Base-by-base conservation (phyloP, 1,140 invertebrate genomes). In the Cryptotermes secundus region DNA sequence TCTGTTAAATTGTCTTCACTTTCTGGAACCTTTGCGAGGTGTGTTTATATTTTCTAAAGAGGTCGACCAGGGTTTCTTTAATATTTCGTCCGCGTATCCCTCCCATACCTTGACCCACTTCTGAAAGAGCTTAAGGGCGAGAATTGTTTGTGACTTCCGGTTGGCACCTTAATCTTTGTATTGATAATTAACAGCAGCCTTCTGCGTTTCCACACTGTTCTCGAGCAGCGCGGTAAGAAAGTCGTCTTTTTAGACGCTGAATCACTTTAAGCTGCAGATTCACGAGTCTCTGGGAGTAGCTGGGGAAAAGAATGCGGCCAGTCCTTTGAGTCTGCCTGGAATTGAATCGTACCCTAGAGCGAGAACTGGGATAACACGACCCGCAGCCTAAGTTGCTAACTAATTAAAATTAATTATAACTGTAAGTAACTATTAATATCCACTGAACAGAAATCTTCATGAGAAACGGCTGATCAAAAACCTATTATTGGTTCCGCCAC, bases 61-160 rank as follows among this genome's bases (percentile, higher is more conserved):
- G 59, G 59, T 72, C 59, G 26, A 9, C n/a, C n/a, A 31, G 59
- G 59, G 3, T 72, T 26, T 72, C 4, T 31, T 72, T 72, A 31
- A 72, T 31, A 72, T 31, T 31, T 26, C 59, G 14, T 72, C 59
- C n/a, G 26, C 26, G 31, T 31, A 72, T 72, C 59, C 59, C 59
- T 72, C 59, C n/a, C 59, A 72, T 72, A 31, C 59, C 59, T n/a
- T 72, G 59, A 72, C 59, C 59, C 26, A 72, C 59, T 72, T 72
- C 16, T 10, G 26, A n/a, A 72, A 12, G 59, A 31, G 4, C 59
- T 7, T 72, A 14, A 59, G n/a, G 59, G 6, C 26, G 59, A 72
- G 26, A 31, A 1, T n/a, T 59, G 26, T 22, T n/a, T 59, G 59
- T 31, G 9, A 31, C 59, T 72, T 72, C 59, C 59, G 59, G 59